Conservation (phyloP, 2,113 vertebrate genomes). For the Oncorhynchus tshawytscha region DNA sequence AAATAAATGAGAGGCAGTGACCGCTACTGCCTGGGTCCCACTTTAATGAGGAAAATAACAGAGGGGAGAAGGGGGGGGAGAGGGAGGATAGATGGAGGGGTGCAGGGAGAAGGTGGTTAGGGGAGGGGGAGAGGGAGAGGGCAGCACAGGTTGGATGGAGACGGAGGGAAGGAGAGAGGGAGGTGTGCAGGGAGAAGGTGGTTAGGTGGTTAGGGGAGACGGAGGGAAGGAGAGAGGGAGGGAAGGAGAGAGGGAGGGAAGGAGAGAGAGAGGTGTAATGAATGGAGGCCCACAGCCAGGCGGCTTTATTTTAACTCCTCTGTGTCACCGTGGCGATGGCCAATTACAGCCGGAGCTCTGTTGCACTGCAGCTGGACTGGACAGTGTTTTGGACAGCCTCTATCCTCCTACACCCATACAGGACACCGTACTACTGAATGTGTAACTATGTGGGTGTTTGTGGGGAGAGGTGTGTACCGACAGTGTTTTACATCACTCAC, state of each 20-base stretch:
- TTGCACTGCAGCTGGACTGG: conserved; percentile 60
- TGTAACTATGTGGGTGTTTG: neutral
- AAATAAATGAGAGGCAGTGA: conserved; percentile 82
- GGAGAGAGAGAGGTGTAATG: conserved; percentile 48
- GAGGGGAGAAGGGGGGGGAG: conserved; percentile 26
- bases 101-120: neutral
- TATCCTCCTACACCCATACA: neutral
- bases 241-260: conserved; percentile 12
- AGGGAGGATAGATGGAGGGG: neutral
- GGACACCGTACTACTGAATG: neutral
- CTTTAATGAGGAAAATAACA: conserved; percentile 75
- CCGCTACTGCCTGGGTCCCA: conserved; percentile 72
- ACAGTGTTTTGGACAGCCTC: conserved; percentile 19
- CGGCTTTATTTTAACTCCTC: conserved; percentile 42
- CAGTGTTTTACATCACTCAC: too few species aligned
- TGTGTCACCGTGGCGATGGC: conserved; percentile 59
- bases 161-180: neutral
- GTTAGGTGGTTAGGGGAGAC: neutral
- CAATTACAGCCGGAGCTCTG: conserved; percentile 67
- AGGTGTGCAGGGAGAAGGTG: too few species aligned
- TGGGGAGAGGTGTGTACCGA: neutral
- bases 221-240: conserved; percentile 10
- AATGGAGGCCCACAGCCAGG: conserved; percentile 52
- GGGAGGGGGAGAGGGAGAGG: conserved; percentile 3
- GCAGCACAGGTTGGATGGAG: conserved; percentile 33